phyloP scores from a whole-genome alignment of 2,113 vertebrate genomes.

The Nothoprocta perdicaria region DNA sequence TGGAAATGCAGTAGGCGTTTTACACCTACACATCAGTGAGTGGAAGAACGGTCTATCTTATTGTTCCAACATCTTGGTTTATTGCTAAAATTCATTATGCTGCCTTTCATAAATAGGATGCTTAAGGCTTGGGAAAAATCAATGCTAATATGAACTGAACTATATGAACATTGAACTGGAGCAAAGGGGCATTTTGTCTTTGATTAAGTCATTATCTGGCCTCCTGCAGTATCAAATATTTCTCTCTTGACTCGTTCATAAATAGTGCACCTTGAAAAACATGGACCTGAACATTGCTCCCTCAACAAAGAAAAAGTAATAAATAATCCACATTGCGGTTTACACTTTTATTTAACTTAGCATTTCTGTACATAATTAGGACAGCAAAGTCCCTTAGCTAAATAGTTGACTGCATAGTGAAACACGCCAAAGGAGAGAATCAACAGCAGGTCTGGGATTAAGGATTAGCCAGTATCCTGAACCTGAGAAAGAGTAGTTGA shows the following conservation, averaged over 20 bases:
- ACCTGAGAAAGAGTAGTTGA: not conserved
- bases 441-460: not conserved
- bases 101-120: constrained; percentile 23
- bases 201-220: constrained; percentile 32
- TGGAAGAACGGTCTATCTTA: not conserved
- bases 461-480: not conserved
- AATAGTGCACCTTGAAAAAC: not conserved
- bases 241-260: not conserved
- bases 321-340: not conserved
- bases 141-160: constrained; percentile 8
- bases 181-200: constrained; percentile 9
- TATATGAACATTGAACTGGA: constrained; percentile 8
- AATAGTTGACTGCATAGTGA: not conserved
- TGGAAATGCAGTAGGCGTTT: not conserved
- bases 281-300: not conserved
- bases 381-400: not conserved
- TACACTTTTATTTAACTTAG: not conserved
- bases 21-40: not conserved
- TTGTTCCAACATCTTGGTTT: not conserved
- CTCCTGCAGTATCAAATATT: constrained; percentile 2
- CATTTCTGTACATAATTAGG: not conserved
- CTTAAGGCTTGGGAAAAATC: constrained; percentile 33
- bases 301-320: not conserved
- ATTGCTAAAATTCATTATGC: constrained; percentile 17
- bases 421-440: not conserved